Evolutionary conservation across 2,797 vertebrate genomes (phyloP).

Genomic region (Gymnodraco acuticeps): DNA sequence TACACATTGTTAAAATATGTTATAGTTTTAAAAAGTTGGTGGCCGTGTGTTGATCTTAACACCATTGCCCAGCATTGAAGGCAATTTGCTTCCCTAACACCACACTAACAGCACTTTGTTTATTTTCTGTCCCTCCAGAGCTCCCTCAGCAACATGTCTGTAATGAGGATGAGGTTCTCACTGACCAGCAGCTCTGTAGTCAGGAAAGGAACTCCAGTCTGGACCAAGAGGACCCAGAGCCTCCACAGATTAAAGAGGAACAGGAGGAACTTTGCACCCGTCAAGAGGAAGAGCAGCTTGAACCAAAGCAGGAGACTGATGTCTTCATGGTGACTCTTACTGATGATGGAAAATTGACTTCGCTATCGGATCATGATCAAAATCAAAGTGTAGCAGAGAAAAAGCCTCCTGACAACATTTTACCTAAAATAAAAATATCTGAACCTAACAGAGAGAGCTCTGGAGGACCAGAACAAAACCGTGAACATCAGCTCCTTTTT

Average conservation of each 20-base stretch:
- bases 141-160: not conserved
- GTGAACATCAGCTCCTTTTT: not conserved
- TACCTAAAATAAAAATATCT: not conserved
- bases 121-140: constrained; percentile 7
- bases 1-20: no score
- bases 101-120: not conserved
- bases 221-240: constrained; percentile 8
- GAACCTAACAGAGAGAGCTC: not conserved
- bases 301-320: constrained; percentile 5
- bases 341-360: not conserved
- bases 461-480: not conserved
- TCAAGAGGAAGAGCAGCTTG: constrained; percentile 14
- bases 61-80: not conserved
- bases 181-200: constrained; percentile 16
- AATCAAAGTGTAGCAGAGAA: not conserved
- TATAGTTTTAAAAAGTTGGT: no score
- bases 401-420: not conserved
- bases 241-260: constrained; percentile 44
- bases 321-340: not conserved
- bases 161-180: not conserved
- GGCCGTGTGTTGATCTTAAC: not conserved
- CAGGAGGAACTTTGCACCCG: constrained; percentile 13
- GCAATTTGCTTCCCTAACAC: not conserved
- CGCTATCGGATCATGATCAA: not conserved
- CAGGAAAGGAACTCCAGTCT: constrained; percentile 17